phyloP scores from a whole-genome alignment of 2,797 vertebrate genomes.

The Nannoperca australis region DNA sequence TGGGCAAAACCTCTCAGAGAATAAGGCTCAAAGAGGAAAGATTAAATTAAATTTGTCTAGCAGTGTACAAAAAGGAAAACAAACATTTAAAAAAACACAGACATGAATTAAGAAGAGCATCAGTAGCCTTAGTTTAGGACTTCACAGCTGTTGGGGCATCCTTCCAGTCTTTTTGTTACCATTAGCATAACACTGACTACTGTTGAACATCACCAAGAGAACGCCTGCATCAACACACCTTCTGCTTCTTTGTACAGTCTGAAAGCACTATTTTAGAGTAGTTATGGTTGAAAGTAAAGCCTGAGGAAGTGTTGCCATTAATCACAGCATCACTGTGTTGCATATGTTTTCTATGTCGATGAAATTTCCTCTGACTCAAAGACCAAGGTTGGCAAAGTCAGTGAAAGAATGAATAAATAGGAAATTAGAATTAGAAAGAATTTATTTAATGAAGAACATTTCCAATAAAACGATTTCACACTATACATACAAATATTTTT shows the following conservation, averaged over 20 bases:
- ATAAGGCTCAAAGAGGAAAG: neutral
- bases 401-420: neutral
- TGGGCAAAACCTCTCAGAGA: neutral
- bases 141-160: neutral
- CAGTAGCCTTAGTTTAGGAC: neutral
- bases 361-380: neutral
- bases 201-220: slow-evolving; percentile 1
- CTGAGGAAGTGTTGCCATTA: neutral
- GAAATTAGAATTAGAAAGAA: neutral
- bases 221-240: neutral
- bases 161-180: neutral
- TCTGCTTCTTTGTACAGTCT: neutral
- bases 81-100: neutral
- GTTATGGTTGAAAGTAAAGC: slow-evolving; percentile 18
- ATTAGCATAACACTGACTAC: neutral
- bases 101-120: neutral
- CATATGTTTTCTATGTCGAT: neutral
- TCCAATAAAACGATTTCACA: neutral
- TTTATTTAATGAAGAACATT: slow-evolving; percentile 26
- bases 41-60: neutral
- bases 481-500: neutral
- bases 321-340: neutral
- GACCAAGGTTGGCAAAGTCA: neutral
- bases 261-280: neutral
- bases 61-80: neutral